Base-by-base conservation (phyloP, 1,140 invertebrate genomes). In the Eufriesea mexicana region DNA sequence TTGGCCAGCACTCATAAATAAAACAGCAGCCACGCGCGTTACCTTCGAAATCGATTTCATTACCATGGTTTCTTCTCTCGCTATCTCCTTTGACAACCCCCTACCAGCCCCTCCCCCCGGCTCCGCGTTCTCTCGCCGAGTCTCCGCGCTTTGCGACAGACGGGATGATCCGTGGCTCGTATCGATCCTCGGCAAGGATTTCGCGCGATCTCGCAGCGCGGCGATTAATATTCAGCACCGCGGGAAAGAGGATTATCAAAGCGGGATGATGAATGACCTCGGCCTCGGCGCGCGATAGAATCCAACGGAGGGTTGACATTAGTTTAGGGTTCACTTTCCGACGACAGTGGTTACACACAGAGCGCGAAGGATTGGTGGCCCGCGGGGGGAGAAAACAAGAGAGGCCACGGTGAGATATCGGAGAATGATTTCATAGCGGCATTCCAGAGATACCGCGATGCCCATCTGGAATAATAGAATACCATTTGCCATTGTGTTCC, bases 401-500 rank as follows among this genome's bases (percentile, higher is more conserved):
- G 75, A 67, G 66, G 61, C 42, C 72, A 86, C 84, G 85, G 88
- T 91, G 90, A 92, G 89, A 91, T 89, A 91, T 89, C 74, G 85
- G 87, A 89, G 90, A 92, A 91, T 91, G 89, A 91, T 92, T 91
- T 91, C 86, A 90, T 91, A 88, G 87, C 83, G 86, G 84, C 90
- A 92, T 92, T 91, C 90, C 86, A 61, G 68, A 74, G 79, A 81
- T 57, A 80, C 84, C 74, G 73, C 83, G 84, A 89, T 77, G 79
- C 88, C 90, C 88, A 92, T 92, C 91, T 93, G 90, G 90, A 92
- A 92, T 92, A 92, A 92, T 92, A 92, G 92, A 92, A 92, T 92
- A 91, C 91, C 90, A 91, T 92, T 92, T 92, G 90, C 89, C 87
- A 92, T 92, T 92, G 92, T 92, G 84, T 84, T 76, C 83, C 79